Conservation (phyloP, 2,888 invertebrate genomes). For the Cheiracanthium punctorium region DNA sequence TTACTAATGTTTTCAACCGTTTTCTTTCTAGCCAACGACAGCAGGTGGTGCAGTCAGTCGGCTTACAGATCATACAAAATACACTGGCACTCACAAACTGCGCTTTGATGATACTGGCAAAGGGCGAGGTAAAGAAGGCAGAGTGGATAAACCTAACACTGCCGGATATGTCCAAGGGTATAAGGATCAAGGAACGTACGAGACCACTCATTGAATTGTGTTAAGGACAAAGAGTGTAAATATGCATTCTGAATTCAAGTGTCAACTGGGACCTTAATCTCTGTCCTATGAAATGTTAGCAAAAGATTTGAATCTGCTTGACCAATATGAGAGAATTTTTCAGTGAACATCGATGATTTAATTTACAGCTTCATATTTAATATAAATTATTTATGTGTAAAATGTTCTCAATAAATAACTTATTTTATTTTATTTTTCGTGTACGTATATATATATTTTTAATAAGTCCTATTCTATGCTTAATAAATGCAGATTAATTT, state of each 20-base stretch:
- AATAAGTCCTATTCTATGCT: too few species aligned
- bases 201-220: conserved; percentile 62
- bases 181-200: conserved; percentile 84
- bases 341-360: too few species aligned
- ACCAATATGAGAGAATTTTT: too few species aligned
- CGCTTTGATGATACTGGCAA: conserved; percentile 90
- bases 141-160: conserved; percentile 84
- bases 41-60: conserved; percentile 82
- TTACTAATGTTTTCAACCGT: too few species aligned
- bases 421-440: too few species aligned
- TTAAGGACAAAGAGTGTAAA: conserved; percentile 5
- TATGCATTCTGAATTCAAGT: conserved; percentile 11
- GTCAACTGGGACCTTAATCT: conserved; percentile 45
- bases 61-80: conserved; percentile 89
- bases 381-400: too few species aligned
- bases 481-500: too few species aligned
- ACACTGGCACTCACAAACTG: conserved; percentile 91
- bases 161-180: conserved; percentile 90
- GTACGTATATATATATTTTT: too few species aligned
- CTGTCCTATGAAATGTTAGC: not conserved
- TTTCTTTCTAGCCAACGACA: conserved; percentile 70
- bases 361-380: too few species aligned
- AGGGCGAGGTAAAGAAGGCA: conserved; percentile 86
- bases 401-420: too few species aligned
- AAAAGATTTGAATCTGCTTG: too few species aligned